These are phyloP conservation scores for Crossocerus cetratus DNA, from an alignment of 2,888 invertebrate species.

Conservation along the genomic window DNA sequence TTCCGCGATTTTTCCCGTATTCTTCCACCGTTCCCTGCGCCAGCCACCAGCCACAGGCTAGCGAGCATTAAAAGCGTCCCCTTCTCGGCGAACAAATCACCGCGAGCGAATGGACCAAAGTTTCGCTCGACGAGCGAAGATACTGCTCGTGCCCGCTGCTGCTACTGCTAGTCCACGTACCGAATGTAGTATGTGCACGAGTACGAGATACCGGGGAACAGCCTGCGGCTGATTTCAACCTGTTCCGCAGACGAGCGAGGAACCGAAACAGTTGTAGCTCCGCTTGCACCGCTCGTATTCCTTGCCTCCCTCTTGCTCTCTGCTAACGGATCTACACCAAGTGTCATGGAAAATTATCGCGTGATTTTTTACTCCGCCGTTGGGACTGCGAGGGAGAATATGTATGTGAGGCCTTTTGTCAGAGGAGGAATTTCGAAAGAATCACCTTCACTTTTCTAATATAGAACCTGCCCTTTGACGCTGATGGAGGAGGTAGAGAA, in stretches of 20 bases:
- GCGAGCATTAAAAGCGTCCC: constrained; percentile 50
- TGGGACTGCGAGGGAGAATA: background rate
- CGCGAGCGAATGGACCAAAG: constrained; percentile 61
- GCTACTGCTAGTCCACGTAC: constrained; percentile 14
- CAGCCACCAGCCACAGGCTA: constrained; percentile 21
- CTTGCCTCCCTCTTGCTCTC: background rate
- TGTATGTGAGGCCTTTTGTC: background rate
- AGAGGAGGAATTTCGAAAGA: background rate
- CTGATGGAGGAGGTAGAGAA: background rate
- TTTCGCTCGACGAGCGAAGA: constrained; percentile 32
- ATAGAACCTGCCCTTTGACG: background rate
- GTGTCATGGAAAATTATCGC: constrained; percentile 21
- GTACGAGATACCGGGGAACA: constrained; percentile 13
- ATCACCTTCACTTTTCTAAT: background rate
- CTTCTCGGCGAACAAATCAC: constrained; percentile 64
- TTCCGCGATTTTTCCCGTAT: constrained; percentile 22
- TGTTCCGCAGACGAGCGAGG: constrained; percentile 67
- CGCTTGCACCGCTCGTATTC: background rate
- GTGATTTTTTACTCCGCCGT: background rate
- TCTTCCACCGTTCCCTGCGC: constrained; percentile 38
- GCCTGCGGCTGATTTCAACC: constrained; percentile 68
- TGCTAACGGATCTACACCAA: background rate
- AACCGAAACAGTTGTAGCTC: constrained; percentile 42
- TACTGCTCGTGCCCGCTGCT: background rate
- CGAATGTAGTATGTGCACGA: constrained; percentile 52